Percentiles rank a stretch among this genome's conserved stretches.
Conservation (phyloP, 2,113 vertebrate genomes). For the Macaca mulatta region DNA sequence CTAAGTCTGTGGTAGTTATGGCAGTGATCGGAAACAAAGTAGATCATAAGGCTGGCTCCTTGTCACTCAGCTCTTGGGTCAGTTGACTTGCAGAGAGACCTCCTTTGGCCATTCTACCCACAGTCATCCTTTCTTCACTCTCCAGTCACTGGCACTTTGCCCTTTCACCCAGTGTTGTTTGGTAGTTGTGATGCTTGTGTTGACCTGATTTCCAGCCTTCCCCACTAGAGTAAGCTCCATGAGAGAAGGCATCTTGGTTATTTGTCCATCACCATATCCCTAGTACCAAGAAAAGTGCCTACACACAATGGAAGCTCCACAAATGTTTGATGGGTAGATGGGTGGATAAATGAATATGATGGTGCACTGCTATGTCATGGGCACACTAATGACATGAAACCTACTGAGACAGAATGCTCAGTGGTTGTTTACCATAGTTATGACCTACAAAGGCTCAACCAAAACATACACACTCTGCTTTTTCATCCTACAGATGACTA, state of each 20-base stretch:
- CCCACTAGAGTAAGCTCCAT: not conserved
- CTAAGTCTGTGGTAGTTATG: not conserved
- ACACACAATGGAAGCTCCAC: not conserved
- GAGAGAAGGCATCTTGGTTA: not conserved
- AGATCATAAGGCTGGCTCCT: not conserved
- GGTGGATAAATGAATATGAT: no score
- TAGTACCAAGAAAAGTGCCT: not conserved
- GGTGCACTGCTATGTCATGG: not conserved
- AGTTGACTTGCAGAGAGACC: not conserved
- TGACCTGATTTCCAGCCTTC: not conserved
- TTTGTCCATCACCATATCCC: not conserved
- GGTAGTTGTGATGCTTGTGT: not conserved
- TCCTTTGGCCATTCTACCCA: not conserved
- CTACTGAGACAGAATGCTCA: accelerated
- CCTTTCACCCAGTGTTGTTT: not conserved
- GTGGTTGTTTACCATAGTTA: not conserved
- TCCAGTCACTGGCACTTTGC: not conserved
- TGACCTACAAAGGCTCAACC: not conserved
- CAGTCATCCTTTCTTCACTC: not conserved
- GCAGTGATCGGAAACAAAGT: not conserved
- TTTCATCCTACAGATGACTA: not conserved
- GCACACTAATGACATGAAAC: accelerated
- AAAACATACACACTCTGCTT: not conserved
- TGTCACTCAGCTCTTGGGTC: not conserved
- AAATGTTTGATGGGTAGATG: not conserved